These are phyloP conservation scores for Nysson spinosus DNA, from an alignment of 2,888 invertebrate species.

Conservation along the genomic window DNA sequence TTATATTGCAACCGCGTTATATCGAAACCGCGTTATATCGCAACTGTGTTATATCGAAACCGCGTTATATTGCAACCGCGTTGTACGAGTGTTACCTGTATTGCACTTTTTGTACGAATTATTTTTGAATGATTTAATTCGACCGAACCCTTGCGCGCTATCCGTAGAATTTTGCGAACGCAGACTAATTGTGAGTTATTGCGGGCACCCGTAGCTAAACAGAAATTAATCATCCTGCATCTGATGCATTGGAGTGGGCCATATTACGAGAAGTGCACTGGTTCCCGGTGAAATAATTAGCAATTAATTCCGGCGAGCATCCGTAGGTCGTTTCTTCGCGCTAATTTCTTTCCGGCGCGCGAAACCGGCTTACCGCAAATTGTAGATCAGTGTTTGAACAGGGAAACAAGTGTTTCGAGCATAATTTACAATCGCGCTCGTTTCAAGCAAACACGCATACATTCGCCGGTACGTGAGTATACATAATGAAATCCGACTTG, in stretches of 20 bases:
- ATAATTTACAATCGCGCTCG: conserved; percentile 8
- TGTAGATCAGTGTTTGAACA: not conserved
- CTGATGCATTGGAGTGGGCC: not conserved
- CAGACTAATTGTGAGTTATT: conserved; percentile 8
- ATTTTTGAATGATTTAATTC: no score
- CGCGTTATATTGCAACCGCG: no score
- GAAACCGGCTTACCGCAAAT: not conserved
- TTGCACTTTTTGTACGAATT: no score
- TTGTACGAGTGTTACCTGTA: no score
- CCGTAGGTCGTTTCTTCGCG: conserved; percentile 3
- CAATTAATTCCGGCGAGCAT: conserved; percentile 14
- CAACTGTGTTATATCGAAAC: no score
- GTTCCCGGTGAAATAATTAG: conserved; percentile 18
- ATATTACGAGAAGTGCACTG: not conserved
- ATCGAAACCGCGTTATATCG: no score
- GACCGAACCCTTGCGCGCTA: no score
- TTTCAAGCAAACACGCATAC: no score
- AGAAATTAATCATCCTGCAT: conserved; percentile 8
- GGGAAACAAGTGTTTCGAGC: conserved; percentile 1
- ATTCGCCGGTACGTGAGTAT: no score
- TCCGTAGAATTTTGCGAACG: conserved; percentile 1
- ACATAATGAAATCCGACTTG: no score
- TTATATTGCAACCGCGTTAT: no score
- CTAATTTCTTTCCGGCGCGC: not conserved
- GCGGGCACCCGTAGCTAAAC: not conserved